phyloP scores from a whole-genome alignment of 1,140 invertebrate genomes.

The Stegodyphus dumicola region DNA sequence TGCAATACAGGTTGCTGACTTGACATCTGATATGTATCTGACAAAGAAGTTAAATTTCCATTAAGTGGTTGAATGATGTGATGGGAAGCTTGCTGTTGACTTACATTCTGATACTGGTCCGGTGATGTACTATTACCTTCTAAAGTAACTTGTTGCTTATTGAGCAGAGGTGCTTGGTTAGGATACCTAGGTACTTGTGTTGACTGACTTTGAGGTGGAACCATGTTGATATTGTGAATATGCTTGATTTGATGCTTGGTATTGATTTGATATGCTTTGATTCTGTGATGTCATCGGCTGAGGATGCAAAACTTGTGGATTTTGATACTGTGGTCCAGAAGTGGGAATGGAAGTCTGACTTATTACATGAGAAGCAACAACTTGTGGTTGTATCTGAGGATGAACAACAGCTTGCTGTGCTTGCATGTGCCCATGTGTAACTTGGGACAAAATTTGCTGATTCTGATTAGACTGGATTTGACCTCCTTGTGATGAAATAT shows the following conservation, averaged over 20 bases:
- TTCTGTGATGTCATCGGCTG: conserved; percentile 54
- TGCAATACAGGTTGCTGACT: conserved; percentile 14
- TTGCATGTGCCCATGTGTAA: not conserved
- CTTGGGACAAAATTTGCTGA: conserved; percentile 4
- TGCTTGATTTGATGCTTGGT: conserved; percentile 62
- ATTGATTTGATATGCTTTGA: conserved; percentile 61
- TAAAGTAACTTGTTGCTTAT: not conserved
- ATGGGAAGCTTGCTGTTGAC: not conserved
- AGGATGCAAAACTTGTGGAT: conserved; percentile 54
- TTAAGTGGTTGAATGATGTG: conserved; percentile 31
- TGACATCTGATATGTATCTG: not conserved
- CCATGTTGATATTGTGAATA: conserved; percentile 45
- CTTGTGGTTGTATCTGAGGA: conserved; percentile 14
- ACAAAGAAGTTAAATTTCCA: not conserved
- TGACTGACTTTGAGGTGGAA: conserved; percentile 14
- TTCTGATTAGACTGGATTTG: conserved; percentile 70
- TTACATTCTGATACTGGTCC: conserved; percentile 32
- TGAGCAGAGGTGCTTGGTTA: conserved; percentile 4
- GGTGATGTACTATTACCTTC: conserved; percentile 23
- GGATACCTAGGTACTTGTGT: conserved; percentile 10
- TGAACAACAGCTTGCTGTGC: not conserved
- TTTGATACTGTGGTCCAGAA: conserved; percentile 25
- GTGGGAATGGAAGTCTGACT: conserved; percentile 22
- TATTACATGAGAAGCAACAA: conserved; percentile 15
- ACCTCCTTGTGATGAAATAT: conserved; percentile 69